These are phyloP conservation scores for Zygaena filipendulae DNA, from an alignment of 2,888 invertebrate genomes.

Conservation along the genomic window DNA sequence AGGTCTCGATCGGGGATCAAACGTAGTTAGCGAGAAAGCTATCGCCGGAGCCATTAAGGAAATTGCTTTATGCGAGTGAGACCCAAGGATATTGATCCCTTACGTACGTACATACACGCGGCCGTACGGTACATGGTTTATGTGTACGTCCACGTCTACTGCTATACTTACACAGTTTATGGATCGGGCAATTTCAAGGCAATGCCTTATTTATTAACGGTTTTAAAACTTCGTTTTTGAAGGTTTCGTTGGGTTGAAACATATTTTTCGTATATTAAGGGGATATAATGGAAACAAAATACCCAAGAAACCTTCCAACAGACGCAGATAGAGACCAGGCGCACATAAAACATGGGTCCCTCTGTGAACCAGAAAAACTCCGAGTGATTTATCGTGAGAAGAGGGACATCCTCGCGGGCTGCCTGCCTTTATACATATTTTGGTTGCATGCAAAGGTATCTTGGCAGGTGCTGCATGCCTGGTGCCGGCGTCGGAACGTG, in stretches of 20 bases:
- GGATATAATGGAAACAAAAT: no score
- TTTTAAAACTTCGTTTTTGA: no score
- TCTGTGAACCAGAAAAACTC: slow-evolving; percentile 37
- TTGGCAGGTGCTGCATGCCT: slow-evolving; percentile 29
- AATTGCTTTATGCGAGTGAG: slow-evolving; percentile 48
- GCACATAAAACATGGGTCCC: slow-evolving; percentile 46
- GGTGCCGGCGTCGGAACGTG: no score
- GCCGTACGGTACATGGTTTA: no score
- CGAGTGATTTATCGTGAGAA: slow-evolving; percentile 58
- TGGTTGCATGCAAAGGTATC: slow-evolving; percentile 28
- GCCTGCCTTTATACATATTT: slow-evolving; percentile 28
- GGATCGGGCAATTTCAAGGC: no score
- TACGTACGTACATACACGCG: neutral
- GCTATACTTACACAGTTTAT: no score
- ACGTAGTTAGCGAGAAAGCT: slow-evolving; percentile 28
- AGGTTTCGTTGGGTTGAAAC: no score
- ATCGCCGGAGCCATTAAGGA: slow-evolving; percentile 52
- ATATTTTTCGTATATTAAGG: no score
- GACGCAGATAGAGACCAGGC: slow-evolving; percentile 27
- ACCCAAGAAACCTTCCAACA: slow-evolving; percentile 27
- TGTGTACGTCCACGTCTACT: neutral
- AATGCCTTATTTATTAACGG: no score
- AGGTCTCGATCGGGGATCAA: slow-evolving; percentile 28
- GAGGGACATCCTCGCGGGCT: slow-evolving; percentile 38
- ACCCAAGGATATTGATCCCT: slow-evolving; percentile 23